Evolutionary conservation across 2,888 invertebrate species (phyloP).

Genomic region (Formica aserva): DNA sequence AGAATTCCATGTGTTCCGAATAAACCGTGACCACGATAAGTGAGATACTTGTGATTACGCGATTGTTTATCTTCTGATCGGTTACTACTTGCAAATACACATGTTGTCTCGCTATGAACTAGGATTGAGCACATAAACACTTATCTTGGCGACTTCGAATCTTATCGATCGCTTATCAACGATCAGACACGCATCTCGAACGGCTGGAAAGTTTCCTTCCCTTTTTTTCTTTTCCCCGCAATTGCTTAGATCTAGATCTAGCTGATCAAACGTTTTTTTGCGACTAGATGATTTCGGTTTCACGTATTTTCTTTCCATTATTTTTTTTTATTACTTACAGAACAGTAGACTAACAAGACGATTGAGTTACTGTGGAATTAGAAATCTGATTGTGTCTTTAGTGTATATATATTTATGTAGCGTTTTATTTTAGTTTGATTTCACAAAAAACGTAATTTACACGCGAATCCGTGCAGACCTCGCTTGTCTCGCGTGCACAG

Average conservation of each 20-base stretch:
- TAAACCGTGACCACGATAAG: slow-evolving; percentile 51
- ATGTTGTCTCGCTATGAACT: slow-evolving; percentile 73
- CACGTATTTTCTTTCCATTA: not conserved
- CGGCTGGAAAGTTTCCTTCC: not conserved
- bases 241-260: slow-evolving; percentile 15
- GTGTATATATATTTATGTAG: slow-evolving; percentile 35
- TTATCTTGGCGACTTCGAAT: slow-evolving; percentile 55
- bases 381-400: slow-evolving; percentile 34
- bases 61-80: slow-evolving; percentile 52
- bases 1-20: slow-evolving; percentile 7
- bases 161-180: slow-evolving; percentile 22
- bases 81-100: slow-evolving; percentile 57
- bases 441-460: slow-evolving; percentile 48
- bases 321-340: slow-evolving; percentile 19
- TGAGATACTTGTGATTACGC: slow-evolving; percentile 45
- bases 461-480: slow-evolving; percentile 32
- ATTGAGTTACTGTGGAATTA: slow-evolving; percentile 40
- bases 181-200: slow-evolving; percentile 16
- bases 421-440: slow-evolving; percentile 47
- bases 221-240: not conserved
- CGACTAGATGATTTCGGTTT: slow-evolving; percentile 6
- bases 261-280: not conserved
- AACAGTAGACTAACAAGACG: slow-evolving; percentile 57
- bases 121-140: slow-evolving; percentile 80
- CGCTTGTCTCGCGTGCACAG: slow-evolving; percentile 39